A percentile compares a stretch with the other conserved stretches of the same genome.
Evolutionary conservation across 2,113 vertebrate genomes (phyloP).

Genomic region (Vanacampus margaritifer): DNA sequence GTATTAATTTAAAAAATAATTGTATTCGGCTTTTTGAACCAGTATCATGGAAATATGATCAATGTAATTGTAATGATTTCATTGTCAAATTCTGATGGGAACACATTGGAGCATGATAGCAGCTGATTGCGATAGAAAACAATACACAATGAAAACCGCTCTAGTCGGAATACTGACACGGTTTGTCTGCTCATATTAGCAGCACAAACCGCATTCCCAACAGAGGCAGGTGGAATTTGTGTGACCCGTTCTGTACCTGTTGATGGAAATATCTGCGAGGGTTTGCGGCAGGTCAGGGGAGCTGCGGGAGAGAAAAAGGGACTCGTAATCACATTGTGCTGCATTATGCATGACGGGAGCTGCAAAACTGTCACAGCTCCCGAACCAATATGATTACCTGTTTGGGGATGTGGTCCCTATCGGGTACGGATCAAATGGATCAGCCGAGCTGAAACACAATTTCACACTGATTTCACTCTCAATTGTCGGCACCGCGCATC

Average conservation of each 20-base stretch:
- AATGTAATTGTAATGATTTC: not conserved
- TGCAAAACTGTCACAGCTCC: constrained; percentile 63
- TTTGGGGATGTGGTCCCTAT: constrained; percentile 66
- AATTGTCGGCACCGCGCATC: constrained; percentile 64
- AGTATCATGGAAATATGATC: too few relatives aligned
- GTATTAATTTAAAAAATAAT: too few relatives aligned
- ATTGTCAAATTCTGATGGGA: not conserved
- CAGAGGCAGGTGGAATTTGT: constrained; percentile 20
- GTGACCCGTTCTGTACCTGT: constrained; percentile 55
- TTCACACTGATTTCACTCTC: constrained; percentile 74
- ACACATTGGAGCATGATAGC: not conserved
- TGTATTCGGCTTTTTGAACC: too few relatives aligned
- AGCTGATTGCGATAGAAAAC: constrained; percentile 10
- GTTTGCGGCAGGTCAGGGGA: constrained; percentile 61
- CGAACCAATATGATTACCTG: constrained; percentile 72
- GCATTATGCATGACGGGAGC: constrained; percentile 64
- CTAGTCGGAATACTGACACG: constrained; percentile 15
- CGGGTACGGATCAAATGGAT: constrained; percentile 73
- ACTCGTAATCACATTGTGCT: constrained; percentile 60
- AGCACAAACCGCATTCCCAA: constrained; percentile 19
- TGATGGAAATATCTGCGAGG: constrained; percentile 47
- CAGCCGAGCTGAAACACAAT: constrained; percentile 73
- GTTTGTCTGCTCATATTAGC: constrained; percentile 11
- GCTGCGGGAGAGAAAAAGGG: constrained; percentile 61
- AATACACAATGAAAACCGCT: constrained; percentile 9